These are phyloP conservation scores for Drosophila kambysellisi DNA, from an alignment of 2,888 invertebrate species.

Conservation along the genomic window DNA sequence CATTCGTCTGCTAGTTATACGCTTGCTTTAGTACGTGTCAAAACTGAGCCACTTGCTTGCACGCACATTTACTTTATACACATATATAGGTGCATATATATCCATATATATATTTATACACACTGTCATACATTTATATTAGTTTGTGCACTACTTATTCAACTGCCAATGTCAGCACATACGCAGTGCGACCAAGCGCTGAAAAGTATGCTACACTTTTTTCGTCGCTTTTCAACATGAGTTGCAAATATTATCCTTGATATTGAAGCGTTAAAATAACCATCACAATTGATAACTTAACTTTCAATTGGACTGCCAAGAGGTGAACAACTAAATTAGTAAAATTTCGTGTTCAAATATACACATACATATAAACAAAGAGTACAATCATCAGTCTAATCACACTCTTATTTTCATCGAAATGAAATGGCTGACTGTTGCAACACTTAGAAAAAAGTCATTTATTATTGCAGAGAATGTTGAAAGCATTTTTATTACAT, in stretches of 20 bases:
- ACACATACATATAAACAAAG: neutral
- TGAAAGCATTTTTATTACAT: neutral
- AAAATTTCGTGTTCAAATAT: neutral
- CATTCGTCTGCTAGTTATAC: constrained; percentile 60
- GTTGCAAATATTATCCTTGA: constrained; percentile 28
- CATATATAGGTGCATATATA: neutral
- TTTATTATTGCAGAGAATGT: neutral
- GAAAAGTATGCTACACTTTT: constrained; percentile 50
- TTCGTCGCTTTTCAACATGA: constrained; percentile 15
- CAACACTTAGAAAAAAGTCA: neutral
- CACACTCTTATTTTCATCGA: neutral
- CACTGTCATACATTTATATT: constrained; percentile 1
- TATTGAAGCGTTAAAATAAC: constrained; percentile 19
- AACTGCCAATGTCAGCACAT: constrained; percentile 44
- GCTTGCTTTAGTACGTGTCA: constrained; percentile 70
- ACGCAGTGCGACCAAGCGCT: constrained; percentile 51
- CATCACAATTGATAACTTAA: constrained; percentile 2
- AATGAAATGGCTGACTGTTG: neutral
- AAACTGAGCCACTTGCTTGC: constrained; percentile 68
- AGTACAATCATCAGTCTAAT: neutral
- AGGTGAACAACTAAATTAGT: neutral
- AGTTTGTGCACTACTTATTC: constrained; percentile 30
- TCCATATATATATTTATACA: neutral
- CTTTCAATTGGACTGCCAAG: constrained; percentile 3
- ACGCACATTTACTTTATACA: constrained; percentile 62